Percentiles rank a stretch among this genome's conserved stretches.
Evolutionary conservation across 2,888 invertebrate genomes (phyloP).

Genomic region (Ornithoptera alexandrae): DNA sequence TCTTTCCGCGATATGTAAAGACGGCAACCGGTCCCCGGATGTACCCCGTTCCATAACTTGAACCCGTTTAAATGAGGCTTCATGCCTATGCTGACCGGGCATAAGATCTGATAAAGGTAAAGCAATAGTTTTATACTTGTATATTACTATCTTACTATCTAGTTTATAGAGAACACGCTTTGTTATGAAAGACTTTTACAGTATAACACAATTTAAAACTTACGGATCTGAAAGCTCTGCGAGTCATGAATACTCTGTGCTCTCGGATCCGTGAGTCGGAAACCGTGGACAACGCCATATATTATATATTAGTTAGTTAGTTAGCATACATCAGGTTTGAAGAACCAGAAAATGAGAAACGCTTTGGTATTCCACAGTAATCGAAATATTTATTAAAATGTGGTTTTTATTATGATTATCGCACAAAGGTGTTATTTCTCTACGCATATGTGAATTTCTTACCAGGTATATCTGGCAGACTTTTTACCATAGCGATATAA

Average conservation of each 20-base stretch:
- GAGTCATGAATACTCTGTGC: too few relatives aligned
- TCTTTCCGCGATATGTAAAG: conserved; percentile 56
- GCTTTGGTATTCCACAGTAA: neutral
- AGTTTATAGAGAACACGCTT: neutral
- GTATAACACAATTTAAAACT: too few relatives aligned
- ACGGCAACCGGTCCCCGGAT: conserved; percentile 53
- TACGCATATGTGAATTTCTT: conserved; percentile 31
- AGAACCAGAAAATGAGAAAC: neutral
- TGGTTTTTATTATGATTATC: neutral
- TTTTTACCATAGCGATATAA: conserved; percentile 75
- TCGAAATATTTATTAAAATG: neutral
- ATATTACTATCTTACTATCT: neutral
- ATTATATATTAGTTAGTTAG: too few relatives aligned
- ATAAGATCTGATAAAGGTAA: conserved; percentile 48
- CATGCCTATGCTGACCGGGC: conserved; percentile 57
- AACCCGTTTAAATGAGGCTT: conserved; percentile 56
- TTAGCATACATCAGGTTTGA: too few relatives aligned
- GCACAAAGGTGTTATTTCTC: neutral
- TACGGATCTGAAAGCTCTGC: too few relatives aligned
- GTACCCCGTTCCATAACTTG: conserved; percentile 54
- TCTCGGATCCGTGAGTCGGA: too few relatives aligned
- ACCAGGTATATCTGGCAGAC: conserved; percentile 61
- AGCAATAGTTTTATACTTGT: neutral
- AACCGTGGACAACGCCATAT: too few relatives aligned
- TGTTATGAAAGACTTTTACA: too few relatives aligned